A percentile compares a stretch with the other conserved stretches of the same genome.
Evolutionary conservation across 2,797 vertebrate genomes (phyloP).

Genomic region (Echiichthys vipera): DNA sequence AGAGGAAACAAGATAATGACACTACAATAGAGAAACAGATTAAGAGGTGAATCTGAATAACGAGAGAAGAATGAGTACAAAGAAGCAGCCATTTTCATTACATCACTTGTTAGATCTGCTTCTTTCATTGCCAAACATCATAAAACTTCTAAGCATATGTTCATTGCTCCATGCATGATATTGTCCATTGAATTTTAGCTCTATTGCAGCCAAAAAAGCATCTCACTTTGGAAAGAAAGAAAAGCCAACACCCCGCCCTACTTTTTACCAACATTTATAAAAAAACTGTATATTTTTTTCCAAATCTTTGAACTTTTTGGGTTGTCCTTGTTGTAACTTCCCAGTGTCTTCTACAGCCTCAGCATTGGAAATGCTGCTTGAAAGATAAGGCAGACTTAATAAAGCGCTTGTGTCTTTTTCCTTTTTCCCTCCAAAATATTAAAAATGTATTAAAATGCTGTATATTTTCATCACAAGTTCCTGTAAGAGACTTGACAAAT

Average conservation of each 20-base stretch:
- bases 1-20: conserved; percentile 16
- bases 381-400: conserved; percentile 48
- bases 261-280: conserved; percentile 52
- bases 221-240: conserved; percentile 39
- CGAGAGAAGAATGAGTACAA: not conserved
- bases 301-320: conserved; percentile 47
- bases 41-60: conserved; percentile 24
- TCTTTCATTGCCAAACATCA: conserved; percentile 26
- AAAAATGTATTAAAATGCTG: conserved; percentile 45
- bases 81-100: conserved; percentile 1
- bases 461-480: conserved; percentile 12
- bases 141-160: not conserved
- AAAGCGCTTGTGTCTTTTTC: conserved; percentile 5
- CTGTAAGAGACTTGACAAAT: conserved; percentile 13
- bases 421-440: conserved; percentile 14
- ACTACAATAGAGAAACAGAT: conserved; percentile 6
- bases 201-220: conserved; percentile 26
- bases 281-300: conserved; percentile 29
- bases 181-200: conserved; percentile 23
- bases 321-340: conserved; percentile 37
- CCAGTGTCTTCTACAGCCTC: conserved; percentile 3
- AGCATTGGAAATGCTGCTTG: conserved; percentile 20
- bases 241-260: too few relatives aligned
- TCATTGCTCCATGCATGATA: conserved; percentile 17
- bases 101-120: conserved; percentile 17